Evolutionary conservation across 1,140 invertebrate genomes (phyloP).

Genomic region (Oreohelix idahoensis): DNA sequence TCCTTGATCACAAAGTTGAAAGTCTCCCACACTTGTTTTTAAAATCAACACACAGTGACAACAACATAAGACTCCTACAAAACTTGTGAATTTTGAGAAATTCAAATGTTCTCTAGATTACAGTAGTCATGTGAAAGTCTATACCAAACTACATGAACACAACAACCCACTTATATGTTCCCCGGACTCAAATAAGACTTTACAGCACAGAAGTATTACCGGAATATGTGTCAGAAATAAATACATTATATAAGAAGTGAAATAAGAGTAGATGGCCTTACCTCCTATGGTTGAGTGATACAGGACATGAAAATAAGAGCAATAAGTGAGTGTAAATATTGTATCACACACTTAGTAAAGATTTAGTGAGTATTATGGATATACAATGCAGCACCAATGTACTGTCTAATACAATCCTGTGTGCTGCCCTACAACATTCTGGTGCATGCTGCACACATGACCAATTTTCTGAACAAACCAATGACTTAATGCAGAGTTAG

Average conservation of each 20-base stretch:
- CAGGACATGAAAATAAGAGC: slow-evolving; percentile 37
- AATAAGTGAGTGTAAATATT: slow-evolving; percentile 7
- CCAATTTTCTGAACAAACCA: background rate
- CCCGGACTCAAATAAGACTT: background rate
- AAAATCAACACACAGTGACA: too few relatives aligned
- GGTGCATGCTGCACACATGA: background rate
- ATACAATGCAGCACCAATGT: background rate
- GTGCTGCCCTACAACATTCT: background rate
- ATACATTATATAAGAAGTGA: background rate
- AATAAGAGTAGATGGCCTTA: background rate
- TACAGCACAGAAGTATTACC: background rate
- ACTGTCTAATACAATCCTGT: background rate
- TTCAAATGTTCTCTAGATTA: too few relatives aligned
- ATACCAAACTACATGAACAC: too few relatives aligned
- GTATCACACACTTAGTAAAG: background rate
- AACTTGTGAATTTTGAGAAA: too few relatives aligned
- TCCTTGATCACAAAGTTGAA: too few relatives aligned
- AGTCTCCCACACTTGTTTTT: too few relatives aligned
- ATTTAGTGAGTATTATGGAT: background rate
- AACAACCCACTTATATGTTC: background rate
- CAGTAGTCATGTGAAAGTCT: too few relatives aligned
- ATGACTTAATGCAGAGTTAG: background rate
- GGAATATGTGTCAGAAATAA: background rate
- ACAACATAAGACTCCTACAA: too few relatives aligned
- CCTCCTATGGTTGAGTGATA: slow-evolving; percentile 20